Percentiles rank a stretch among this genome's conserved stretches.
Conservation (phyloP, 2,797 vertebrate species). For the Peromyscus nudipes region DNA sequence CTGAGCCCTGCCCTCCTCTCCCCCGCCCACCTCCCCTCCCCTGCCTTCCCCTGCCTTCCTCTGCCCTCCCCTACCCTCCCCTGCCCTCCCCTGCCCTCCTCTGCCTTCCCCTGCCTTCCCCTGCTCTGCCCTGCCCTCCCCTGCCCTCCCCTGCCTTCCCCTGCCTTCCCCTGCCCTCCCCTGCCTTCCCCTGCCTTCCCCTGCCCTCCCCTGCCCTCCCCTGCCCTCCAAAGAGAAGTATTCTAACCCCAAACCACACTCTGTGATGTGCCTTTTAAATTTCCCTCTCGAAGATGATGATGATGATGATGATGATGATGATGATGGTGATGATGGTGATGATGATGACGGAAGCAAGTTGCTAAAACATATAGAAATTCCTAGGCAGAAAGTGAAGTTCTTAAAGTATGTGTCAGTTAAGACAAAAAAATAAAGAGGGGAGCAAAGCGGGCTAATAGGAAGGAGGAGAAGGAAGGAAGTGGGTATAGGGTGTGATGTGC, state of each 20-base stretch:
- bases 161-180: too few species aligned
- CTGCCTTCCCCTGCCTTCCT: too few species aligned
- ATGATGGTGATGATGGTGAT: too few species aligned
- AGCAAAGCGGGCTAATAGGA: background rate
- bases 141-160: too few species aligned
- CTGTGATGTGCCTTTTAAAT: background rate
- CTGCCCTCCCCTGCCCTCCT: too few species aligned
- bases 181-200: too few species aligned
- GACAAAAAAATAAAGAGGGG: background rate
- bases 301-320: background rate
- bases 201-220: background rate
- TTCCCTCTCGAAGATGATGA: background rate
- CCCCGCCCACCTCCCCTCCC: too few species aligned
- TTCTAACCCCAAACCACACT: background rate
- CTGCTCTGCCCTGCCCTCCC: too few species aligned
- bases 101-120: too few species aligned
- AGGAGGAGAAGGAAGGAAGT: background rate
- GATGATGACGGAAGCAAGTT: background rate
- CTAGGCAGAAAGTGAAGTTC: constrained; percentile 42
- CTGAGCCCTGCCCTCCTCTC: fast-evolving
- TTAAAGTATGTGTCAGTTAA: constrained; percentile 25
- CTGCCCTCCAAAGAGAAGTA: background rate
- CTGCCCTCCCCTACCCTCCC: too few species aligned
- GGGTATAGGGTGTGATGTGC: background rate
- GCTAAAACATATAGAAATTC: constrained; percentile 1